Evolutionary conservation across 1,140 invertebrate species (phyloP).

Genomic region (Venturia canescens): DNA sequence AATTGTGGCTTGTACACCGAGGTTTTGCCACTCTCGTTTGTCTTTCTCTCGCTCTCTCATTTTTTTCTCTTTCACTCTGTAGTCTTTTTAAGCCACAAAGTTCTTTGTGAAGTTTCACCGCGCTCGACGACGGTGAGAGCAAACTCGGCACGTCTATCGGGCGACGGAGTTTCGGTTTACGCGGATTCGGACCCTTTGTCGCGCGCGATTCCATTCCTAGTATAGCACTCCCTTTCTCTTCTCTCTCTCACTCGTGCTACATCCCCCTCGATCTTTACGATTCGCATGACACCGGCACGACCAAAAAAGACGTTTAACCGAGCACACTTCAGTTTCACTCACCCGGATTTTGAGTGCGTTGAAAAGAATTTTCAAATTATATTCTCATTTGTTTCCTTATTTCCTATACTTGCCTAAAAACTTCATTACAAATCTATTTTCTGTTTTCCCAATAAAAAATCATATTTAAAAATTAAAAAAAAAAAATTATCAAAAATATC

Average conservation of each 20-base stretch:
- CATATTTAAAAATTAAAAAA: too few species aligned
- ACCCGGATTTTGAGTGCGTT: conserved; percentile 49
- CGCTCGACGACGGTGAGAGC: conserved; percentile 20
- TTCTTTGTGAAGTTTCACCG: conserved; percentile 69
- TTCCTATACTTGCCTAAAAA: conserved; percentile 20
- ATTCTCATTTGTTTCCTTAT: conserved; percentile 13
- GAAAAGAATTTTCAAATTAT: conserved; percentile 63
- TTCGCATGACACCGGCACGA: conserved; percentile 60
- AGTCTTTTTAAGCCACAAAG: conserved; percentile 2
- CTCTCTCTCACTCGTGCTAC: conserved; percentile 31
- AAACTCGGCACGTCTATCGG: conserved; percentile 62
- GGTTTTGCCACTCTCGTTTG: conserved; percentile 25
- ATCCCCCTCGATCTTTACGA: conserved; percentile 1
- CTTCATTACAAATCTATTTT: conserved; percentile 11
- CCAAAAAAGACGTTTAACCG: conserved; percentile 58
- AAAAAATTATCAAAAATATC: too few species aligned
- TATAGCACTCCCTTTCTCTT: conserved; percentile 10
- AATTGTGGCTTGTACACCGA: neutral
- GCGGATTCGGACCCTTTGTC: conserved; percentile 73
- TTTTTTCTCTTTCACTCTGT: conserved; percentile 3
- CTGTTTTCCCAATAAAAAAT: conserved; percentile 27
- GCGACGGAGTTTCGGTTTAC: conserved; percentile 68
- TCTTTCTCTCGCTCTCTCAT: neutral
- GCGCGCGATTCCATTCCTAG: conserved; percentile 7
- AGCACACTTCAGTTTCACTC: conserved; percentile 69